Conservation (phyloP, 1,140 invertebrate species). For the Trachelipus rathkii region DNA sequence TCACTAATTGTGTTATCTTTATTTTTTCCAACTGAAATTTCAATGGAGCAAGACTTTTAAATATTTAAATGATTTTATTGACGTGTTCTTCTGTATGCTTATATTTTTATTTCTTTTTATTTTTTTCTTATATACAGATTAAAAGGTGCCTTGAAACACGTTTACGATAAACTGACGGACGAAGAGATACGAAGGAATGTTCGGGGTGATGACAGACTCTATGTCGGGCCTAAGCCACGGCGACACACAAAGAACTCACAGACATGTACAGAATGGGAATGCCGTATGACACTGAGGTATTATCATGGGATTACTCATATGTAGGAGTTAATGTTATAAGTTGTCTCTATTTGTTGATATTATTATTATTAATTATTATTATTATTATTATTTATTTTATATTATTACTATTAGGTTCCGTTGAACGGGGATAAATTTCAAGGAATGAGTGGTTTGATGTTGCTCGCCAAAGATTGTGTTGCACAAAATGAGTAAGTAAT, state of each 20-base stretch:
- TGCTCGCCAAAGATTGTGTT: conserved; percentile 66
- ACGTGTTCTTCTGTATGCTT: no score
- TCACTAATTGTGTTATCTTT: no score
- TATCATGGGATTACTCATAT: background rate
- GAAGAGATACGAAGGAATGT: conserved; percentile 67
- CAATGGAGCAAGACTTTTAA: no score
- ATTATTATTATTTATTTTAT: conserved; percentile 2
- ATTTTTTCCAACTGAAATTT: no score
- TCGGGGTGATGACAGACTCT: conserved; percentile 73
- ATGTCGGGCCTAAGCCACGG: conserved; percentile 67
- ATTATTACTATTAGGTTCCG: conserved; percentile 44
- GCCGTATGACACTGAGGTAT: conserved; percentile 51
- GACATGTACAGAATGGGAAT: conserved; percentile 62
- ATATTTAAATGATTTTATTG: no score
- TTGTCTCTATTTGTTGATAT: background rate
- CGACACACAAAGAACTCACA: conserved; percentile 64
- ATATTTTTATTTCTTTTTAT: no score
- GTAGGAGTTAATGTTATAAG: background rate
- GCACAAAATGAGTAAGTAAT: conserved; percentile 59
- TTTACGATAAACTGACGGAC: conserved; percentile 70
- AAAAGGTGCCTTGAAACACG: conserved; percentile 76
- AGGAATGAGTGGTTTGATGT: conserved; percentile 68
- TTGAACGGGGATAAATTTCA: conserved; percentile 55
- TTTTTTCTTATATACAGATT: conserved; percentile 56
- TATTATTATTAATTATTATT: background rate